These are phyloP conservation scores for Papilio machaon DNA, from an alignment of 1,140 invertebrate species.

Conservation along the genomic window DNA sequence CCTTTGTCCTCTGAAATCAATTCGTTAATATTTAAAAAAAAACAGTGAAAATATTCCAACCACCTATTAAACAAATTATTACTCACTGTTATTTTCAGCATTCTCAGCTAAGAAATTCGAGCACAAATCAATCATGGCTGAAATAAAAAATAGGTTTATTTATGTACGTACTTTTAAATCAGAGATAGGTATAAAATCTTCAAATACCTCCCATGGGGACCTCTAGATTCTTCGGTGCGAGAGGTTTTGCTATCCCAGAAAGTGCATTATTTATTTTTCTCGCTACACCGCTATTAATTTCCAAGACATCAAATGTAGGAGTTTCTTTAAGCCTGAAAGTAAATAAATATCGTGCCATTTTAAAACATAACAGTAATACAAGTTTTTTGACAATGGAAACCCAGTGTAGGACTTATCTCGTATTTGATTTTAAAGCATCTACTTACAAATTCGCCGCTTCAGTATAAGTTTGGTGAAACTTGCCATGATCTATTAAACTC, in stretches of 20 bases:
- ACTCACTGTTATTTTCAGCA: conserved; percentile 71
- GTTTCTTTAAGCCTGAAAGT: conserved; percentile 58
- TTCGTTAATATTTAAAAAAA: not conserved
- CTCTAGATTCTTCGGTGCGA: conserved; percentile 53
- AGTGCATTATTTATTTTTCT: conserved; percentile 55
- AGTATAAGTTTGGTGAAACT: conserved; percentile 59
- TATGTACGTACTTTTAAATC: conserved; percentile 15
- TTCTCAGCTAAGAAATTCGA: conserved; percentile 65
- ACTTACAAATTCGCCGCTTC: conserved; percentile 64
- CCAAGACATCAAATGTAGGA: conserved; percentile 57
- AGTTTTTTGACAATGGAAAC: not conserved
- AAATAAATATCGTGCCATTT: not conserved
- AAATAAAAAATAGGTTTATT: conserved; percentile 43
- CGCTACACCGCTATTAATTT: conserved; percentile 55
- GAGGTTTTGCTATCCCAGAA: conserved; percentile 46
- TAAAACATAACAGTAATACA: not conserved
- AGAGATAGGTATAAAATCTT: conserved; percentile 26
- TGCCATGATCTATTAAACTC: conserved; percentile 57
- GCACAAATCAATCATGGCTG: conserved; percentile 66
- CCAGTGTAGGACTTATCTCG: not conserved
- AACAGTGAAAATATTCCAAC: not conserved
- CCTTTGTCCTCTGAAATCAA: conserved; percentile 69
- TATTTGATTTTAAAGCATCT: not conserved
- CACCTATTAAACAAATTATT: not conserved
- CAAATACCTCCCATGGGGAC: conserved; percentile 61